Conservation (phyloP, 2,797 vertebrate genomes). For the Neosilurus mollespiculum region DNA sequence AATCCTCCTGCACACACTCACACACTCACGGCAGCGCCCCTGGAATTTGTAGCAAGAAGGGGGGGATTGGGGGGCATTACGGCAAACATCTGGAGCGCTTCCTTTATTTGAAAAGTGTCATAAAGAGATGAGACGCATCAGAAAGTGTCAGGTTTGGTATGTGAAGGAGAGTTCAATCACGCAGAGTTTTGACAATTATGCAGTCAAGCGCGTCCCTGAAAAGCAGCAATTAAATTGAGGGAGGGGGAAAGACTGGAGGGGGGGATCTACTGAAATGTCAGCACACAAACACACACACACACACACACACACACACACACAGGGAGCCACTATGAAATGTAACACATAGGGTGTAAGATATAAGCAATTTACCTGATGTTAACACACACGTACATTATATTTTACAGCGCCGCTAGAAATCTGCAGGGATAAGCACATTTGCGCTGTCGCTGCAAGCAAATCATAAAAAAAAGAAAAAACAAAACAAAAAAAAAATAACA, state of each 20-base stretch:
- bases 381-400: conserved; percentile 48
- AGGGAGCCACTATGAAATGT: conserved; percentile 32
- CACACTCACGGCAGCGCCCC: conserved; percentile 55
- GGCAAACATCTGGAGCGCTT: conserved; percentile 66
- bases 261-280: conserved; percentile 69
- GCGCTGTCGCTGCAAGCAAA: conserved; percentile 42
- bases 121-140: conserved; percentile 52
- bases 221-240: conserved; percentile 78
- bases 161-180: conserved; percentile 60
- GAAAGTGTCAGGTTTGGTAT: conserved; percentile 60
- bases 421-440: conserved; percentile 53
- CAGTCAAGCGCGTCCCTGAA: conserved; percentile 64
- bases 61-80: conserved; percentile 12
- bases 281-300: conserved; percentile 28
- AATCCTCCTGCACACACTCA: conserved; percentile 38
- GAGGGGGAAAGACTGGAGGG: conserved; percentile 62
- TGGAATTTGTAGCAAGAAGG: conserved; percentile 45
- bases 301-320: conserved; percentile 16
- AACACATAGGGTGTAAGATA: conserved; percentile 53
- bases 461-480: conserved; percentile 30
- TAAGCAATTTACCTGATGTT: conserved; percentile 57
- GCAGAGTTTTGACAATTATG: conserved; percentile 54
- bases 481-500: conserved; percentile 3
- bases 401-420: conserved; percentile 42
- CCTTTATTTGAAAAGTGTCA: conserved; percentile 57